These are phyloP conservation scores for Andrena flavipes DNA, from an alignment of 2,888 invertebrate genomes.

Conservation along the genomic window DNA sequence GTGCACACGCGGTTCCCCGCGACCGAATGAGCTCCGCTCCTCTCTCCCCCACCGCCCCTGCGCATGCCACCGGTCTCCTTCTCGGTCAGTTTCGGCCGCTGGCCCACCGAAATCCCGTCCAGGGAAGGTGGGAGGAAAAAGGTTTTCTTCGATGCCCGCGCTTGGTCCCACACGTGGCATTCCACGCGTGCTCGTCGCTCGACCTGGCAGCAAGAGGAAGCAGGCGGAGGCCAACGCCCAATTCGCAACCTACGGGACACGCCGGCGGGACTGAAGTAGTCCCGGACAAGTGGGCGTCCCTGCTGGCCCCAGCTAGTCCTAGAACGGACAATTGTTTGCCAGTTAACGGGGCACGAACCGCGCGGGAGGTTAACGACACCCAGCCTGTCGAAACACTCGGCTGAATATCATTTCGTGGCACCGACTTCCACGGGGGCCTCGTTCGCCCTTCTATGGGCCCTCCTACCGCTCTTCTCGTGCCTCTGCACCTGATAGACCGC, in stretches of 20 bases:
- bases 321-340: constrained; percentile 79
- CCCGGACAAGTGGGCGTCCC: constrained; percentile 63
- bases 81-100: neutral
- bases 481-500: neutral
- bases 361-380: constrained; percentile 82
- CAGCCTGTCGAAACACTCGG: constrained; percentile 80
- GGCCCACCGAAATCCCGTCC: constrained; percentile 33
- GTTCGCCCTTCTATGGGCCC: constrained; percentile 5
- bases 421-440: constrained; percentile 63
- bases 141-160: constrained; percentile 34
- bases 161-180: constrained; percentile 67
- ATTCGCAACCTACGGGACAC: constrained; percentile 76
- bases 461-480: neutral
- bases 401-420: constrained; percentile 79
- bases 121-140: constrained; percentile 48
- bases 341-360: constrained; percentile 59
- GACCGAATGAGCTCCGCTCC: constrained; percentile 18
- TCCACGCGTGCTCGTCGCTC: constrained; percentile 55
- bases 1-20: constrained; percentile 41
- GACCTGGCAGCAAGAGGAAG: constrained; percentile 36
- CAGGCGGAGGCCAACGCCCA: constrained; percentile 78
- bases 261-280: constrained; percentile 66
- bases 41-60: constrained; percentile 29
- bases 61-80: constrained; percentile 12
- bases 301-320: constrained; percentile 60